Evolutionary conservation across 2,888 invertebrate genomes (phyloP).

Genomic region (Trimorus sp.): DNA sequence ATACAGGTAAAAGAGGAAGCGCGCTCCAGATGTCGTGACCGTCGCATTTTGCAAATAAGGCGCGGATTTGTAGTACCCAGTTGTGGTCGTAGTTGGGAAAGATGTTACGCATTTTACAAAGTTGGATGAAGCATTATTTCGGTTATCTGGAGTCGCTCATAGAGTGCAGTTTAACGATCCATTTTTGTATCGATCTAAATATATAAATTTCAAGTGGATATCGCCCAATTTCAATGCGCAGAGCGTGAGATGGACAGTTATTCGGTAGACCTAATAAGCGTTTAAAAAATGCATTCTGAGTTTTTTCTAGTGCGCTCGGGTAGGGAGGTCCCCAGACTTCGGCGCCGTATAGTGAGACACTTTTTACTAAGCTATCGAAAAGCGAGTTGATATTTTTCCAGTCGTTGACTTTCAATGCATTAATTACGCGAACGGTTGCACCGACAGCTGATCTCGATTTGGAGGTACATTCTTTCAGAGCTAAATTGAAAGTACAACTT

Average conservation of each 20-base stretch:
- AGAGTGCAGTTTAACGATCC: neutral
- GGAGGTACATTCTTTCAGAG: neutral
- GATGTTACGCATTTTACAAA: neutral
- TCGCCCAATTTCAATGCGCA: neutral
- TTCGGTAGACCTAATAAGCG: neutral
- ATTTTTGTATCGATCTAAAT: neutral
- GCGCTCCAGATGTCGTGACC: neutral
- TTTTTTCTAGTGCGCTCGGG: neutral
- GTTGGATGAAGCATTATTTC: neutral
- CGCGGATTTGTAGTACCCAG: slow-evolving; percentile 1
- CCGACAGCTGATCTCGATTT: neutral
- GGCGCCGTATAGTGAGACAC: neutral
- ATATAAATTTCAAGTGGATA: neutral
- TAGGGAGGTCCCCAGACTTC: neutral
- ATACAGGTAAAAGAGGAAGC: neutral
- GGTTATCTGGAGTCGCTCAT: neutral
- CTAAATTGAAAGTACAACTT: slow-evolving; percentile 7
- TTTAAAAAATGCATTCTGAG: slow-evolving; percentile 1
- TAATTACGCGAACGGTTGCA: neutral
- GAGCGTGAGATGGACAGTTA: slow-evolving; percentile 9
- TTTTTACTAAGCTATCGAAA: neutral
- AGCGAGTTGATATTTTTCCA: slow-evolving; percentile 4
- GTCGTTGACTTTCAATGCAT: neutral
- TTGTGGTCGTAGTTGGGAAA: neutral
- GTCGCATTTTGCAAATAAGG: neutral